phyloP scores from a whole-genome alignment of 2,113 vertebrate species.

The Eulacestoma nigropectus region DNA sequence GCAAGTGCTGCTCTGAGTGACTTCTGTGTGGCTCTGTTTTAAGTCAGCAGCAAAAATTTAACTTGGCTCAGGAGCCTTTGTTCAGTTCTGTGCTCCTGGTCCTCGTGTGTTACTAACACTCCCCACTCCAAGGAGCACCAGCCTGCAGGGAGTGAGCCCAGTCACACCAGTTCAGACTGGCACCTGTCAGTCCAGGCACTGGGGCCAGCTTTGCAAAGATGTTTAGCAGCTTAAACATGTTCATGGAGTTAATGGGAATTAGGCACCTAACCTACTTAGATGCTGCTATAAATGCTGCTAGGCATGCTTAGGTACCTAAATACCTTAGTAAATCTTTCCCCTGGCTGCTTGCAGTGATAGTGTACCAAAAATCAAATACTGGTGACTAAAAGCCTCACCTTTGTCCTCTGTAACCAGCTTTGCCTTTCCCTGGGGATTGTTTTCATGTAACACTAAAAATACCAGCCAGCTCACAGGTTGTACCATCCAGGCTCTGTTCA shows the following conservation, averaged over 20 bases:
- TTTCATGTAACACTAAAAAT: neutral
- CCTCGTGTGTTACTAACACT: fast-evolving
- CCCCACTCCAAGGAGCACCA: neutral
- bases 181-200: neutral
- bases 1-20: neutral
- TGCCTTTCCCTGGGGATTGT: constrained; percentile 21
- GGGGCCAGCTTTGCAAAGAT: neutral
- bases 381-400: constrained; percentile 21
- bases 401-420: constrained; percentile 31
- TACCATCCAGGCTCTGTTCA: neutral
- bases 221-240: constrained; percentile 41
- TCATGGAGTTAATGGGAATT: constrained; percentile 54
- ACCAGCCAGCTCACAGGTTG: neutral
- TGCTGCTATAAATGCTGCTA: constrained; percentile 61
- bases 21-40: neutral
- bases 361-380: constrained; percentile 9
- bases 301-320: constrained; percentile 54
- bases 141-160: neutral
- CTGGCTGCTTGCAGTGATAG: neutral
- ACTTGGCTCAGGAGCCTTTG: neutral
- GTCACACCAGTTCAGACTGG: neutral
- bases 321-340: constrained; percentile 38
- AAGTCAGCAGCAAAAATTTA: neutral
- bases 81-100: neutral
- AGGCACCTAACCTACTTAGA: constrained; percentile 63